Base-by-base conservation (phyloP, 1,140 invertebrate species). In the Agrypnia vestita region DNA sequence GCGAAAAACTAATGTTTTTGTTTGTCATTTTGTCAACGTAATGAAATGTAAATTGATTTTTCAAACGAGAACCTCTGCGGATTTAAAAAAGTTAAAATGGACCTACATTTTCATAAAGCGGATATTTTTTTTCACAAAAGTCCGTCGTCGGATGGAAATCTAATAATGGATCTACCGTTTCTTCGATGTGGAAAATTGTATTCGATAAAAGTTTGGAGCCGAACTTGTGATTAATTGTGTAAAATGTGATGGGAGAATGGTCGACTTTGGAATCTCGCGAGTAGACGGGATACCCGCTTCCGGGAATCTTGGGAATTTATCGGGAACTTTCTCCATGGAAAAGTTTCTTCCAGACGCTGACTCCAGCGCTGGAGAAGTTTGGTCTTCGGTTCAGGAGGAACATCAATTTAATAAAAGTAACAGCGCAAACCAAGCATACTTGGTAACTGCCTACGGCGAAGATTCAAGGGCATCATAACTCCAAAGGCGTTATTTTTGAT, bases 221-320 rank as follows among this genome's bases (percentile, higher is more conserved):
- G 21, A 59, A 17, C 55, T 59, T 59, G 21, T 59, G 55, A 59
- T 59, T 59, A 59, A 59, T 59, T 59, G 55, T 59, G 3, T 59
- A 59, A 59, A 59, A 59, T 59, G 13, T 21, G 55, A 21, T 3
- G 25, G 12, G 55, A 9, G 1, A 59, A 59, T 59, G 17, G 55
- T 3, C 9, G 55, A 59, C 15, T 21, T 3, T 17, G 17, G 4
- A 21, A 59, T 19, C 17, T 56, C 9, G 25, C 25, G 25, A 35
- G 25, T 11, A 21, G 55, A 59, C 55, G 21, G 55, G 55, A 21
- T 21, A 9, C 55, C 15, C 21, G 10, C 21, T 56, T 56, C n/a
- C 53, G 12, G 53, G 25, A 35, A 59, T 59, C 21, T 21, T 15
- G 6, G 55, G 55, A 59, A 59, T 59, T 59, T 59, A 21, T 9